Percentiles rank a stretch among this genome's conserved stretches.
Evolutionary conservation across 2,113 vertebrate species (phyloP).

Genomic region (Peromyscus polionotus): DNA sequence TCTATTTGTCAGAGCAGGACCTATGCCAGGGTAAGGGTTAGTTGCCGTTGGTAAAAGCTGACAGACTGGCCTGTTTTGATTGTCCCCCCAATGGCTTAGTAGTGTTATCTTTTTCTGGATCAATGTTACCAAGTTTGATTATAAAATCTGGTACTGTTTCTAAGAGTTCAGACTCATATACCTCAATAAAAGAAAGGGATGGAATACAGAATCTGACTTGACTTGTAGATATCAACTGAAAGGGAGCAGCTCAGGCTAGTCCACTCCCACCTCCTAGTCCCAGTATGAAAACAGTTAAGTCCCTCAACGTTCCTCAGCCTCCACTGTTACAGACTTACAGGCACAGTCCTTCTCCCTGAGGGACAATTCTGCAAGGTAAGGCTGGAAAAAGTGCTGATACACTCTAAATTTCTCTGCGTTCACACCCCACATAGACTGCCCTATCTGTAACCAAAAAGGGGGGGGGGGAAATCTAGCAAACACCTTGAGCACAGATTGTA

Average conservation of each 20-base stretch:
- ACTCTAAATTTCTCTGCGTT: constrained; percentile 9
- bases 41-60: not conserved
- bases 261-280: constrained; percentile 62
- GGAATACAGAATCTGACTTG: constrained; percentile 41
- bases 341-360: not conserved
- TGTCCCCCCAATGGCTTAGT: not conserved
- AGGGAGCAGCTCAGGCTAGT: not conserved
- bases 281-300: not conserved
- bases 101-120: not conserved
- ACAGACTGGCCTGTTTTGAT: not conserved
- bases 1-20: not conserved
- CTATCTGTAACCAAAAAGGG: not conserved
- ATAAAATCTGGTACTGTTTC: constrained; percentile 58
- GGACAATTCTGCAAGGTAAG: not conserved
- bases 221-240: not conserved
- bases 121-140: constrained; percentile 41
- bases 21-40: not conserved
- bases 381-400: not conserved
- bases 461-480: not conserved
- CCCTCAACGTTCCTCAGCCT: not conserved
- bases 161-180: constrained; percentile 54
- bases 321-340: not conserved
- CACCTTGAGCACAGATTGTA: not conserved
- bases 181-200: constrained; percentile 61
- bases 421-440: not conserved